Evolutionary conservation across 2,888 invertebrate species (phyloP).

Genomic region (Cylloceria caligata): DNA sequence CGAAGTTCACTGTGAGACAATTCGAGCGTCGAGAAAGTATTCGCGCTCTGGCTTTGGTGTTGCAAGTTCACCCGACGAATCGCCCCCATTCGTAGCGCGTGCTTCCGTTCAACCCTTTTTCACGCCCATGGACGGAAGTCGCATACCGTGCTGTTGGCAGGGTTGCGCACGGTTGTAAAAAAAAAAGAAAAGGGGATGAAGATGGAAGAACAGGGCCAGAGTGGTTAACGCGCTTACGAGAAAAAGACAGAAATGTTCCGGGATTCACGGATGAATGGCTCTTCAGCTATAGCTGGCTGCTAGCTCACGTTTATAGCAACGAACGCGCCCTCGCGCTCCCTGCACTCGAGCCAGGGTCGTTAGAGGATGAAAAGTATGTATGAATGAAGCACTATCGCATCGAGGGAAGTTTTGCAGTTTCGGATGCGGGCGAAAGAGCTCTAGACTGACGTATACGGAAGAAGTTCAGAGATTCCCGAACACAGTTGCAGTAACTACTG

Average conservation of each 20-base stretch:
- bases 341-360: not conserved
- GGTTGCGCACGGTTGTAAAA: not conserved
- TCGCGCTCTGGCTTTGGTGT: conserved; percentile 36
- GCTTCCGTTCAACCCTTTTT: conserved; percentile 52
- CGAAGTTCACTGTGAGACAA: not conserved
- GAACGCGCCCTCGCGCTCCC: conserved; percentile 33
- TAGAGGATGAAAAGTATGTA: conserved; percentile 50
- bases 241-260: conserved; percentile 50
- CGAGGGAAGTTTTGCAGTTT: conserved; percentile 56
- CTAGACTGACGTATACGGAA: not conserved
- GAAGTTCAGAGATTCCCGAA: not conserved
- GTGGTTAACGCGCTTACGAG: conserved; percentile 42
- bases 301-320: conserved; percentile 44
- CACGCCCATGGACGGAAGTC: conserved; percentile 43
- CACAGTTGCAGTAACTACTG: too few species aligned
- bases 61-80: conserved; percentile 19
- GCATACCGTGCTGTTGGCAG: conserved; percentile 24
- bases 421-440: conserved; percentile 46
- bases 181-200: not conserved
- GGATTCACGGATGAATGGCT: conserved; percentile 54
- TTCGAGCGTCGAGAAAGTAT: conserved; percentile 45
- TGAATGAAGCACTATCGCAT: conserved; percentile 37
- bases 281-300: conserved; percentile 49
- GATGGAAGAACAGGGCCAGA: conserved; percentile 11
- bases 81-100: conserved; percentile 14